Evolutionary conservation across 2,888 invertebrate species (phyloP).

Genomic region (Lacanobia oleracea): DNA sequence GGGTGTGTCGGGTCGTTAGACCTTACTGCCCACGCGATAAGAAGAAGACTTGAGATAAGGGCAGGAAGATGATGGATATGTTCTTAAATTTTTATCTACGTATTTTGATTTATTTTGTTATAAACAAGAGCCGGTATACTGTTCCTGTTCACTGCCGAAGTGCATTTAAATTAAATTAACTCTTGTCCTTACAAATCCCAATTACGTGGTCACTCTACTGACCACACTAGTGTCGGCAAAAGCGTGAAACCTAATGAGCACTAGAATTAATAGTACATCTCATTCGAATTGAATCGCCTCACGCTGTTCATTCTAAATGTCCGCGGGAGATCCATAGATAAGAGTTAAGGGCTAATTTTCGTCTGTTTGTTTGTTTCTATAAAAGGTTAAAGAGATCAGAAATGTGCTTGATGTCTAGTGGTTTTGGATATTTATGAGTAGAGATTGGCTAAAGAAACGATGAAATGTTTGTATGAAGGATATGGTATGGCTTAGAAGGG

Average conservation of each 20-base stretch:
- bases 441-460: neutral
- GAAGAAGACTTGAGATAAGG: too few species aligned
- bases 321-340: conserved; percentile 55
- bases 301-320: conserved; percentile 70
- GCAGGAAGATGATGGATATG: too few species aligned
- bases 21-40: too few species aligned
- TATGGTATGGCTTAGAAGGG: neutral
- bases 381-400: neutral
- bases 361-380: conserved; percentile 61
- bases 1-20: too few species aligned
- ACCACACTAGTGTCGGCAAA: conserved; percentile 61
- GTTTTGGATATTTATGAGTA: neutral
- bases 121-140: too few species aligned
- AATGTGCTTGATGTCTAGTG: neutral
- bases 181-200: conserved; percentile 8
- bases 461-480: neutral
- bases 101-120: too few species aligned
- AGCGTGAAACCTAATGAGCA: conserved; percentile 71
- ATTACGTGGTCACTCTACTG: conserved; percentile 27
- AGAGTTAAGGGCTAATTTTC: conserved; percentile 49
- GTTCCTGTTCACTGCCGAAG: too few species aligned
- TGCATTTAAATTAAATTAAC: too few species aligned
- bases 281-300: conserved; percentile 85
- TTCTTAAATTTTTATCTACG: too few species aligned
- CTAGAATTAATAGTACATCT: conserved; percentile 76